Conservation (phyloP, 1,140 invertebrate species). For the Saccostrea echinata region DNA sequence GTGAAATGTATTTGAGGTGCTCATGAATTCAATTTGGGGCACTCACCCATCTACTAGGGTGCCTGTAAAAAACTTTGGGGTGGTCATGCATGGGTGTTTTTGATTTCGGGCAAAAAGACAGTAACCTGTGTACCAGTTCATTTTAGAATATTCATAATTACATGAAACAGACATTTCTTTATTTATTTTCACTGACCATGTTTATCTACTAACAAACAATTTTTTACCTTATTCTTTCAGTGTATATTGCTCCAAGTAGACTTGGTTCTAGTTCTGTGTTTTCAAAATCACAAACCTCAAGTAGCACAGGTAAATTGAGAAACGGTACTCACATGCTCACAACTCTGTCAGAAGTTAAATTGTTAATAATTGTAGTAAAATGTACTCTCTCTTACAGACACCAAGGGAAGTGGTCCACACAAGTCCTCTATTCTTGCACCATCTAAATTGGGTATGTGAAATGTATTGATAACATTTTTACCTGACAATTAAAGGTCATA, state of each 20-base stretch:
- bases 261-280: constrained; percentile 52
- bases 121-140: not conserved
- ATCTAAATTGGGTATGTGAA: constrained; percentile 56
- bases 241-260: constrained; percentile 66
- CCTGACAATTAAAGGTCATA: not conserved
- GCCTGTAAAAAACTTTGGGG: too few relatives aligned
- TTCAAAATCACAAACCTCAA: constrained; percentile 36
- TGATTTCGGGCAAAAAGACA: too few relatives aligned
- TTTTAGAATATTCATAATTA: not conserved
- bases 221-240: constrained; percentile 53
- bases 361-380: not conserved
- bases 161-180: not conserved
- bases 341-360: not conserved
- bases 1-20: too few relatives aligned
- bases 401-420: constrained; percentile 41
- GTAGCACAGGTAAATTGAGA: constrained; percentile 18
- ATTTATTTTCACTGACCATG: not conserved
- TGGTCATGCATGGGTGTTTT: too few relatives aligned
- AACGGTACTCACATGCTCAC: not conserved
- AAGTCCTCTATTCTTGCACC: constrained; percentile 56
- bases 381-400: constrained; percentile 46
- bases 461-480: not conserved
- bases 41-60: too few relatives aligned
- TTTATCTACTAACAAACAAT: not conserved
- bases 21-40: too few relatives aligned